phyloP scores from a whole-genome alignment of 2,888 invertebrate species.

The Napeogenes inachia region DNA sequence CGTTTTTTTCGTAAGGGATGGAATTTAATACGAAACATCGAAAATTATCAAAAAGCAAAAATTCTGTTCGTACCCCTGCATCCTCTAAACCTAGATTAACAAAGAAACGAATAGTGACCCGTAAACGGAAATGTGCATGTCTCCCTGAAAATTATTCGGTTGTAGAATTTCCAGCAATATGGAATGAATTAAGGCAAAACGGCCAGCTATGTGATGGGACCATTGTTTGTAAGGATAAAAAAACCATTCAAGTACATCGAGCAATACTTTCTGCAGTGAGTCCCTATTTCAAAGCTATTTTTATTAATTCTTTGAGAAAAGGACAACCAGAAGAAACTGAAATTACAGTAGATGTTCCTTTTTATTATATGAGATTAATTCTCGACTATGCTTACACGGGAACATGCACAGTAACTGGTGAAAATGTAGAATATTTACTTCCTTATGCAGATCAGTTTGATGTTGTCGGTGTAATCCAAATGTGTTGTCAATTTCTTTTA shows the following conservation, averaged over 20 bases:
- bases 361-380: constrained; percentile 79
- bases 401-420: constrained; percentile 78
- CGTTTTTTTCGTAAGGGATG: constrained; percentile 75
- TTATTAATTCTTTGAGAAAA: constrained; percentile 81
- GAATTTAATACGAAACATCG: constrained; percentile 77
- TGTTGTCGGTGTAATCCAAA: constrained; percentile 82
- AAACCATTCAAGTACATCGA: constrained; percentile 81
- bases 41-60: constrained; percentile 76
- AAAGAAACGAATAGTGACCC: constrained; percentile 66
- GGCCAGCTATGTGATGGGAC: constrained; percentile 84
- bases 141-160: constrained; percentile 77
- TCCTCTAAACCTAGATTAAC: constrained; percentile 63
- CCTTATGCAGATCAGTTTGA: constrained; percentile 85
- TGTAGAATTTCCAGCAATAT: constrained; percentile 81
- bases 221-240: constrained; percentile 79
- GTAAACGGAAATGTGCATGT: constrained; percentile 79
- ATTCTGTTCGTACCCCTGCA: constrained; percentile 69
- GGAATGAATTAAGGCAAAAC: constrained; percentile 81
- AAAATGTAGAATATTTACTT: constrained; percentile 83
- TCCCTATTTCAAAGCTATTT: constrained; percentile 84
- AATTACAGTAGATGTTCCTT: constrained; percentile 78
- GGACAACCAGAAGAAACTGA: constrained; percentile 79
- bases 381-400: constrained; percentile 88
- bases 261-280: constrained; percentile 84
- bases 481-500: constrained; percentile 82